A percentile compares a stretch with the other conserved stretches of the same genome.
Conservation (phyloP, 2,888 invertebrate species). For the Girardia tigrina region DNA sequence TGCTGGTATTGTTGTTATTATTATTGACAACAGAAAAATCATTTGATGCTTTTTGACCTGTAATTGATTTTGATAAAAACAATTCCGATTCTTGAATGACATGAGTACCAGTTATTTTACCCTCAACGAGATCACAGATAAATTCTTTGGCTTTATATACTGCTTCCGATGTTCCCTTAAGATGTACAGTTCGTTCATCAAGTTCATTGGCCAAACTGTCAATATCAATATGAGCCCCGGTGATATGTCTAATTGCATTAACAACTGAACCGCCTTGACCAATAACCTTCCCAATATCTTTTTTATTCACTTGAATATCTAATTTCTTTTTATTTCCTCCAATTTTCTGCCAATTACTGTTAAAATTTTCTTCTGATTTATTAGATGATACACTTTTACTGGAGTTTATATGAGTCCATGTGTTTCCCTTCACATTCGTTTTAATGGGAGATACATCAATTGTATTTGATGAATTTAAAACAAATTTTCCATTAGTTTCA, state of each 20-base stretch:
- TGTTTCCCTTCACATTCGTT: neutral
- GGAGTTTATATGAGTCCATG: slow-evolving; percentile 30
- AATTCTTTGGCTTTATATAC: slow-evolving; percentile 60
- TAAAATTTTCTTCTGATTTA: slow-evolving; percentile 20
- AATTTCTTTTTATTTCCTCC: slow-evolving; percentile 52
- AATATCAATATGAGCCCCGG: slow-evolving; percentile 92
- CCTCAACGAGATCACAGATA: slow-evolving; percentile 56
- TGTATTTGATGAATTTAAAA: neutral
- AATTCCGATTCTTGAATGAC: neutral
- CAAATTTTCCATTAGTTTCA: neutral
- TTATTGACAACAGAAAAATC: slow-evolving; percentile 7
- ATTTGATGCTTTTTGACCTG: neutral
- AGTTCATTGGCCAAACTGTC: slow-evolving; percentile 55
- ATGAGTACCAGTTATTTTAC: slow-evolving; percentile 28
- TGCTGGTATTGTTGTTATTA: slow-evolving; percentile 21
- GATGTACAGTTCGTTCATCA: slow-evolving; percentile 34
- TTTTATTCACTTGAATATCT: slow-evolving; percentile 80
- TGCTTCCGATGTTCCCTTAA: slow-evolving; percentile 33
- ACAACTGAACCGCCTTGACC: slow-evolving; percentile 93
- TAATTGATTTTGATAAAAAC: neutral
- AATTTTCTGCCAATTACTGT: slow-evolving; percentile 30
- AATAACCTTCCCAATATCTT: slow-evolving; percentile 87
- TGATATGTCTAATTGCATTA: slow-evolving; percentile 86
- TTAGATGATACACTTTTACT: slow-evolving; percentile 13
- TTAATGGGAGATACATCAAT: neutral